Evolutionary conservation across 2,113 vertebrate genomes (phyloP).

Genomic region (Pluvialis apricaria): DNA sequence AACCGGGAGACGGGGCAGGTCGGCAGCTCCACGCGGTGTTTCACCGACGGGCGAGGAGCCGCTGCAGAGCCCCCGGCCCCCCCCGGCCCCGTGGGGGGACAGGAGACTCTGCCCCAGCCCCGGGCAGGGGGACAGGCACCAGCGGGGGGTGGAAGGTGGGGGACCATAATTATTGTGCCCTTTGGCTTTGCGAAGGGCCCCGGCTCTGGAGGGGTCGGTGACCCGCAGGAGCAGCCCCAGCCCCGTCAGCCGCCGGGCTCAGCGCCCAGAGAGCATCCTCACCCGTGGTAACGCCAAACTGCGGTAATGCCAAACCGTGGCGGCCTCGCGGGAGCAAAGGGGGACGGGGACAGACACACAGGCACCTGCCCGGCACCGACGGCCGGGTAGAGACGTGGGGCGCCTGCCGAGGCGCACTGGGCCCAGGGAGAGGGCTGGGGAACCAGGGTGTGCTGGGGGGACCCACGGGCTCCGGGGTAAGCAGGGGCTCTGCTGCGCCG

Average conservation of each 20-base stretch:
- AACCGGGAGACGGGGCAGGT: neutral
- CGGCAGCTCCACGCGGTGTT: fast-evolving
- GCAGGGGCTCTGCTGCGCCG: neutral
- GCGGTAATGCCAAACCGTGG: neutral
- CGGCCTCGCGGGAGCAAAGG: fast-evolving
- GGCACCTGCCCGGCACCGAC: neutral
- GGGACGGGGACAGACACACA: neutral
- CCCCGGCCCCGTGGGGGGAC: fast-evolving
- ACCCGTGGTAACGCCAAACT: fast-evolving
- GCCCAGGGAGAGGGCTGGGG: neutral
- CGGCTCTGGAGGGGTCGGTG: neutral
- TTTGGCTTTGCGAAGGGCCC: neutral
- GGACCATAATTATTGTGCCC: neutral
- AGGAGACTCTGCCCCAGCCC: neutral
- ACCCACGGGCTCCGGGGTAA: neutral
- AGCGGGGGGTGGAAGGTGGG: neutral
- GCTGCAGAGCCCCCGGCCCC: neutral
- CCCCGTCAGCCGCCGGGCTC: neutral
- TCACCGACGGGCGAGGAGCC: neutral
- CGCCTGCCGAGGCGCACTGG: no score
- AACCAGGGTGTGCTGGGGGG: neutral
- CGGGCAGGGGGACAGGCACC: neutral
- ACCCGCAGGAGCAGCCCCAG: neutral
- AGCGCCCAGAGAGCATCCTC: no score
- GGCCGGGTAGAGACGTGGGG: neutral